Base-by-base conservation (phyloP, 2,888 invertebrate genomes). In the Nemotelus nigrinus region DNA sequence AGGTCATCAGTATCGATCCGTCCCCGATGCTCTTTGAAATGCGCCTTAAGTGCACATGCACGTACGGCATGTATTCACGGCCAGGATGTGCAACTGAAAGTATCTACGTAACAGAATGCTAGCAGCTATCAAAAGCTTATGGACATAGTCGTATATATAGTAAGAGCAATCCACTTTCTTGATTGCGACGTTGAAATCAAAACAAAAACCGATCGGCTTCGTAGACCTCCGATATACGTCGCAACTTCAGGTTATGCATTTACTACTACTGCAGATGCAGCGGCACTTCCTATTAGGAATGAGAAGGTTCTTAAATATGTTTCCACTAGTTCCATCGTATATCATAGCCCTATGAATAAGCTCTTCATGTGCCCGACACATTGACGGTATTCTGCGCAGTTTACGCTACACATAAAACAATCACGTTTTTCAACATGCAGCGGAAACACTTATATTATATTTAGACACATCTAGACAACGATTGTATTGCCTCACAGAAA, bases 1-100 rank as follows among this genome's bases (percentile, higher is more conserved):
- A 74, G 74, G 74, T 74, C 74, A 74, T 7, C 45, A 39, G 50
- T 74, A 74, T 74, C n/a, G 74, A 74, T 74, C 63, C 74, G 63
- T 63, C 72, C 68, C 50, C 48, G 39, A 50, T 67, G 67, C 67
- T 25, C 25, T 25, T 0, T 25, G 25, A 25, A 25, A 10, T 50
- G 5, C 39, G 68, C 68, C 41, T 25, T 70, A 41, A 55, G 55
- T 70, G 70, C 70, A 70, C 53, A 8, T 47, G 47, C 43, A 70
- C 55, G 55, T 7, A 25, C 3, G 3, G n/a, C 3, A 1, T 25
- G 41, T 48, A 2, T 67, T 48, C 67, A 47, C 39, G 39, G 39
- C 65, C 47, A 47, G 45, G 43, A 63, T 63, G 8, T 63, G 63
- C 63, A 63, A 39, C 43, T 63, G 43, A 7, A 43, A 58, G 58